phyloP scores from a whole-genome alignment of 2,113 vertebrate genomes.

The Manacus vitellinus region DNA sequence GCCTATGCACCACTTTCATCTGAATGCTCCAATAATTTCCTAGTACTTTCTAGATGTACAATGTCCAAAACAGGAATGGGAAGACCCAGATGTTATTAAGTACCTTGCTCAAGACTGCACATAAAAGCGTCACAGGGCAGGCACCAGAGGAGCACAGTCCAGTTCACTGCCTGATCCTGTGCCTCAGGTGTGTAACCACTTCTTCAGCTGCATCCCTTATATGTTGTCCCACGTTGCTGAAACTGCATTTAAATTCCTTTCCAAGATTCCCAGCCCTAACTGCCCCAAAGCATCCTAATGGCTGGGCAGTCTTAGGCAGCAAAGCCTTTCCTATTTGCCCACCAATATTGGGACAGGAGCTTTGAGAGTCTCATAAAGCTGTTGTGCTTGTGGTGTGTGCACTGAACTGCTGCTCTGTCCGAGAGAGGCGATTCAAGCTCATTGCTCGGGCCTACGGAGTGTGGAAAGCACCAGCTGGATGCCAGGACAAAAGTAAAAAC shows the following conservation, averaged over 20 bases:
- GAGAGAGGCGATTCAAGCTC: neutral
- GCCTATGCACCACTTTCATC: neutral
- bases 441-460: accelerated
- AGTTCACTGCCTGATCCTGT: neutral
- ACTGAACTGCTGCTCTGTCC: neutral
- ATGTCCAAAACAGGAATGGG: neutral
- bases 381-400: accelerated
- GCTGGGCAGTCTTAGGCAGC: neutral
- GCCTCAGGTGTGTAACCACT: neutral
- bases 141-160: neutral
- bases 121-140: neutral
- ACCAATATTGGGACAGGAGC: neutral
- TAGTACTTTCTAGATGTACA: neutral
- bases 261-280: neutral
- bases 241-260: neutral
- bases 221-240: neutral
- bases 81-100: neutral
- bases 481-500: neutral
- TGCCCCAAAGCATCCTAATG: neutral
- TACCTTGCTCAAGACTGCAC: neutral
- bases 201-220: neutral
- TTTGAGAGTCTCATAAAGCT: neutral
- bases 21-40: neutral
- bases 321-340: neutral
- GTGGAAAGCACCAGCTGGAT: neutral